A percentile compares a stretch with the other conserved stretches of the same genome.
Conservation (phyloP, 2,888 invertebrate species). For the Toxonevra muliebris region DNA sequence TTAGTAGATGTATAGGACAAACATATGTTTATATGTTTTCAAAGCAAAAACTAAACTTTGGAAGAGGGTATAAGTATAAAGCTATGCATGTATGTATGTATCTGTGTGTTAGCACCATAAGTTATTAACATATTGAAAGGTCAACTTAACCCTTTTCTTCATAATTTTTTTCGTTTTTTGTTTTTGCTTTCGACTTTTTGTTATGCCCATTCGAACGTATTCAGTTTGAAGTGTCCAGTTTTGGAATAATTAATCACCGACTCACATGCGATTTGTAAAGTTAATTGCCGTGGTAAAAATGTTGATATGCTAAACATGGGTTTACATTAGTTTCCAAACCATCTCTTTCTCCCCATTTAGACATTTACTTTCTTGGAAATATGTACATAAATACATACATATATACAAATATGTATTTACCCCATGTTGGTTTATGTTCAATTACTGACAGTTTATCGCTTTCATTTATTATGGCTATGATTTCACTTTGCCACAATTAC, state of each 20-base stretch:
- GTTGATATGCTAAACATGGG: slow-evolving; percentile 5
- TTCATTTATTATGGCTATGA: slow-evolving; percentile 20
- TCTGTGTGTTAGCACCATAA: not conserved
- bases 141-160: slow-evolving; percentile 11
- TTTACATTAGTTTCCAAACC: too few species aligned
- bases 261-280: slow-evolving; percentile 59
- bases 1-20: not conserved
- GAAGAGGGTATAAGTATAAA: too few species aligned
- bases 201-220: not conserved
- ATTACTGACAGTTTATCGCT: slow-evolving; percentile 35
- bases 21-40: too few species aligned
- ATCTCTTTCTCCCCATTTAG: too few species aligned
- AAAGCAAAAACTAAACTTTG: too few species aligned
- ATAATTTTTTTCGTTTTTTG: not conserved
- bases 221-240: slow-evolving; percentile 49
- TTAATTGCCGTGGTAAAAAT: slow-evolving; percentile 53
- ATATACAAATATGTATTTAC: too few species aligned
- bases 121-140: not conserved
- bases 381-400: not conserved
- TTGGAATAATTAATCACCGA: slow-evolving; percentile 61
- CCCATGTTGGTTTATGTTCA: slow-evolving; percentile 4
- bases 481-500: slow-evolving; percentile 27
- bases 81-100: slow-evolving; percentile 1
- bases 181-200: not conserved
- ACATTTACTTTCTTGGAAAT: too few species aligned